These are phyloP conservation scores for Neoascia interrupta DNA, from an alignment of 2,888 invertebrate species.

Conservation along the genomic window DNA sequence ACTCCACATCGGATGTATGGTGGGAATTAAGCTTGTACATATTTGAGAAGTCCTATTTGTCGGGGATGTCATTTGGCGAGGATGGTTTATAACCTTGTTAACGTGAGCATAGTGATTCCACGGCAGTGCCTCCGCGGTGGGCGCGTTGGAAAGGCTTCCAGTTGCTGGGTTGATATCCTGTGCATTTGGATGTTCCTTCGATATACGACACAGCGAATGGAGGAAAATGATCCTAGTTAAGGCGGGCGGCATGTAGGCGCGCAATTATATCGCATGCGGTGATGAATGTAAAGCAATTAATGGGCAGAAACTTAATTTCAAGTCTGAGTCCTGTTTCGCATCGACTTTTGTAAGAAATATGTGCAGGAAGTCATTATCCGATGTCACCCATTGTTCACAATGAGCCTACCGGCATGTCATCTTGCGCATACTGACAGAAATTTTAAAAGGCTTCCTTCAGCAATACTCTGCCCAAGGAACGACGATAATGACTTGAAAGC, in stretches of 20 bases:
- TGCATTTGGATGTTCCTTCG: too few relatives aligned
- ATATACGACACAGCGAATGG: too few relatives aligned
- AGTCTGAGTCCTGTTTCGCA: too few relatives aligned
- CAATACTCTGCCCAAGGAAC: neutral
- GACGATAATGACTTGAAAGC: neutral
- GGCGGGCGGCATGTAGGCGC: too few relatives aligned
- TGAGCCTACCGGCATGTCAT: neutral
- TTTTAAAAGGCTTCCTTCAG: too few relatives aligned
- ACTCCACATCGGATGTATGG: conserved; percentile 33
- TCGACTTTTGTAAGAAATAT: too few relatives aligned
- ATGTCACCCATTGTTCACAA: conserved; percentile 4
- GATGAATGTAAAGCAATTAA: too few relatives aligned
- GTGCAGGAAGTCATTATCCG: conserved; percentile 5
- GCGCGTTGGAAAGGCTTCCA: too few relatives aligned
- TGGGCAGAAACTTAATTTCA: too few relatives aligned
- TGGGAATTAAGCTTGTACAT: conserved; percentile 38
- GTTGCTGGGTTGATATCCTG: too few relatives aligned
- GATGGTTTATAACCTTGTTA: conserved; percentile 42
- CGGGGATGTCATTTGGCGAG: conserved; percentile 4
- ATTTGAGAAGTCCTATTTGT: conserved; percentile 23
- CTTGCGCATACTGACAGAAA: neutral
- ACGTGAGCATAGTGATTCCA: conserved; percentile 18
- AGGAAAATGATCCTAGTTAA: too few relatives aligned
- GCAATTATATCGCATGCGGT: too few relatives aligned
- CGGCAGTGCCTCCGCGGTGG: conserved; percentile 1